Evolutionary conservation across 2,113 vertebrate genomes (phyloP).

Genomic region (Picathartes gymnocephalus): DNA sequence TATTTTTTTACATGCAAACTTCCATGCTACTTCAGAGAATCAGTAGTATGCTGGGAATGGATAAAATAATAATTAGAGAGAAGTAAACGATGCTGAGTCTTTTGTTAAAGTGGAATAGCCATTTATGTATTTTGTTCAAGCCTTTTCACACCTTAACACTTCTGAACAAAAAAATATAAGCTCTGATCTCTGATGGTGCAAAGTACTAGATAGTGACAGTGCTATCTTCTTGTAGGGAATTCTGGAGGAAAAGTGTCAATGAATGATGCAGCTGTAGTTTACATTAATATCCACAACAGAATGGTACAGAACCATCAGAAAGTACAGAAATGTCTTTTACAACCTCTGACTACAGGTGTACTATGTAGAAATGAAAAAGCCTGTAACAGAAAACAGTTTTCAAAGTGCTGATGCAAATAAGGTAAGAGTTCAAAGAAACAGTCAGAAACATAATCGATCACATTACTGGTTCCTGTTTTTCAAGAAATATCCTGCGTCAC

Average conservation of each 20-base stretch:
- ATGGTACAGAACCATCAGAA: not conserved
- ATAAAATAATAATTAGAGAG: not conserved
- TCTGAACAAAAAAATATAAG: not conserved
- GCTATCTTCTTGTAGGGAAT: not conserved
- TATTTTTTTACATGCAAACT: not conserved
- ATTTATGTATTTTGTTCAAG: not conserved
- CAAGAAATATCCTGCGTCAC: not conserved
- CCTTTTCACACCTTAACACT: not conserved
- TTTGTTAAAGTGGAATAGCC: not conserved
- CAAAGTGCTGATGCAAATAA: not conserved
- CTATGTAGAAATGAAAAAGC: not conserved
- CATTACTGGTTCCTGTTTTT: not conserved
- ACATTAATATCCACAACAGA: not conserved
- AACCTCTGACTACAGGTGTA: not conserved
- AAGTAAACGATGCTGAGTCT: not conserved
- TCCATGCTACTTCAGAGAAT: not conserved
- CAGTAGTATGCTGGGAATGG: not conserved
- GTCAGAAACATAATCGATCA: not conserved
- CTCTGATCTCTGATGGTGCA: not conserved
- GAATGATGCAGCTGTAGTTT: not conserved
- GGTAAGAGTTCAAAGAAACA: not conserved
- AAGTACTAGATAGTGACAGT: fast-evolving
- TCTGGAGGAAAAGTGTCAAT: not conserved
- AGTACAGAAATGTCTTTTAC: not conserved
- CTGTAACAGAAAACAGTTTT: not conserved